Evolutionary conservation across 2,113 vertebrate species (phyloP), one percentile per base, ranked within the genome.

Genomic region (Hassar affinis): DNA sequence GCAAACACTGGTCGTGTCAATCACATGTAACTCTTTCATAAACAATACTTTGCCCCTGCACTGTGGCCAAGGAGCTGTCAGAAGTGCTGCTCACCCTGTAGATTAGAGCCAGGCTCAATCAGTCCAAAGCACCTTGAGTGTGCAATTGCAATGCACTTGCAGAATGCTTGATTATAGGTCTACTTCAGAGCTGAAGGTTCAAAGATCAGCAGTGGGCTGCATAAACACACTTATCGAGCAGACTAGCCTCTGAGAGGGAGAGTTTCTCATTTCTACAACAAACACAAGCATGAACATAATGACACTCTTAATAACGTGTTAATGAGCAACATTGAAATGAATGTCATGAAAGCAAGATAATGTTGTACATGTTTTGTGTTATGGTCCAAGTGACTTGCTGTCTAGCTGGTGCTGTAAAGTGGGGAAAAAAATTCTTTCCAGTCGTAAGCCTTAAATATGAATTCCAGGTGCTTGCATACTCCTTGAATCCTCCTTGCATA

Each of bases 71-170:
- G 33, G 74, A 81, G 25, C 84, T 45, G 74, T 78, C 72, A 25
- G 76, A 76, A 61, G 57, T 54, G 57, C 35, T 80, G 74, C 78
- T 62, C 25, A 11, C 17, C 27, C 54, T 64, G 71, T 85, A 85
- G 78, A 80, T 80, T 79, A 85, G 69, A 81, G 69, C 49, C 38
- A 57, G 61, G 14, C 79, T 81, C 84, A 76, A 77, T 85, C 71
- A 77, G 59, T 81, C 59, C 52, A 85, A 83, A 85, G 47, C 68
- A 80, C 69, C 56, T 85, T 76, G 57, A 75, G 69, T 83, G 82
- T 85, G 78, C 71, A 68, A 52, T 81, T 79, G 45, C 72, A 59
- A 62, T 42, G 22, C 33, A 27, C 74, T 75, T 52, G 61, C 59
- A 76, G 77, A 80, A 80, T 42, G 56, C 79, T 76, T 56, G 78